phyloP scores from a whole-genome alignment of 1,140 invertebrate species.

The Penaeus indicus region DNA sequence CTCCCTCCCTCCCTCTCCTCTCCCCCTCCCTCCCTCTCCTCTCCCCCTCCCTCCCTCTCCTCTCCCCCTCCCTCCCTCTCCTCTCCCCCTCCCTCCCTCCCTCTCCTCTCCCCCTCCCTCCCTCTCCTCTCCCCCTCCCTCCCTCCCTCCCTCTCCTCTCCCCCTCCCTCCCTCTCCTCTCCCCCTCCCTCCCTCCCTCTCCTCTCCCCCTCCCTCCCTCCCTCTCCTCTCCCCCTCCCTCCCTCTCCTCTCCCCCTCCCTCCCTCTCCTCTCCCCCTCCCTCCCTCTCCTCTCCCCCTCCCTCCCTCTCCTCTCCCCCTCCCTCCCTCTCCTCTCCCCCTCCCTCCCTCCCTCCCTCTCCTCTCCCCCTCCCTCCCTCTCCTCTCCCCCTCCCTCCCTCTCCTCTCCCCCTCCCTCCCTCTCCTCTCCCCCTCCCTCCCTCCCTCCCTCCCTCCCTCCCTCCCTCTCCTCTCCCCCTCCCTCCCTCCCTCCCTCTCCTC shows the following conservation, averaged over 20 bases:
- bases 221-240: not conserved
- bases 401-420: constrained; percentile 2
- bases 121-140: not conserved
- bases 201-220: not conserved
- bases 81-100: too few species aligned
- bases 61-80: not conserved
- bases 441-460: not conserved
- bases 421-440: not conserved
- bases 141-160: not conserved
- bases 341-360: not conserved
- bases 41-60: not conserved
- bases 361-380: not conserved
- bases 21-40: not conserved
- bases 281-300: not conserved
- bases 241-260: too few species aligned
- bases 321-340: not conserved
- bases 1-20: not conserved
- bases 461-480: not conserved
- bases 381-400: not conserved
- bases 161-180: not conserved
- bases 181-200: not conserved
- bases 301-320: not conserved
- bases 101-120: not conserved
- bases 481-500: too few species aligned
- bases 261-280: not conserved